A percentile compares a stretch with the other conserved stretches of the same genome.
Conservation (phyloP, 2,888 invertebrate genomes). For the Flexamia atlantica region DNA sequence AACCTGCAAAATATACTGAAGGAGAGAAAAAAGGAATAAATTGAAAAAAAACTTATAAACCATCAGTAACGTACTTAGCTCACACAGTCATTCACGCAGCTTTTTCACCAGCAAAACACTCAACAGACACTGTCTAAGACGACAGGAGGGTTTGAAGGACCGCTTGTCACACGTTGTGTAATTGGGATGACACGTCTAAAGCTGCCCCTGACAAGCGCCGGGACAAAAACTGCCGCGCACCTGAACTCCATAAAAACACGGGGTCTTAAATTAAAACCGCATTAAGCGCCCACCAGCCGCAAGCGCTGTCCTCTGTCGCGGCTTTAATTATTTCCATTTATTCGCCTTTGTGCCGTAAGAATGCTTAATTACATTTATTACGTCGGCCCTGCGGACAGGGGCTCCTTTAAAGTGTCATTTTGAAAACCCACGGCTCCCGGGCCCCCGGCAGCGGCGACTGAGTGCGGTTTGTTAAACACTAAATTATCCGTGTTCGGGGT, state of each 20-base stretch:
- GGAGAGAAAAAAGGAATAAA: too few relatives aligned
- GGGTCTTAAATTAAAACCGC: constrained; percentile 59
- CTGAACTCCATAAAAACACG: constrained; percentile 50
- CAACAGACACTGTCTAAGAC: too few relatives aligned
- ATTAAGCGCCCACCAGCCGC: constrained; percentile 25
- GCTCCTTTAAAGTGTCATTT: constrained; percentile 43
- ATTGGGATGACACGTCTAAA: constrained; percentile 18
- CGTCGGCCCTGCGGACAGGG: constrained; percentile 28
- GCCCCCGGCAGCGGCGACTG: not conserved
- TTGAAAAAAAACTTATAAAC: too few relatives aligned
- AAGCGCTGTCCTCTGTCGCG: constrained; percentile 18
- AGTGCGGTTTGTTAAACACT: constrained; percentile 31
- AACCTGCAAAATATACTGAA: too few relatives aligned
- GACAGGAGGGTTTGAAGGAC: too few relatives aligned
- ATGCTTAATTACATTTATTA: constrained; percentile 57
- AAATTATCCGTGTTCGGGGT: constrained; percentile 8
- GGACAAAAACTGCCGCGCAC: constrained; percentile 22
- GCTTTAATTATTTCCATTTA: constrained; percentile 57
- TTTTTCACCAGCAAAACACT: too few relatives aligned
- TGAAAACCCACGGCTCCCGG: not conserved
- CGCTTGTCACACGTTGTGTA: constrained; percentile 21
- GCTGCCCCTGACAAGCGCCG: constrained; percentile 43
- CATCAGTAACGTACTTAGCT: too few relatives aligned
- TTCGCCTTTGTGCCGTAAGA: constrained; percentile 53
- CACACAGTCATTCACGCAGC: too few relatives aligned